Evolutionary conservation across 2,888 invertebrate genomes (phyloP).

Genomic region (Scaptomyza caliginosa): DNA sequence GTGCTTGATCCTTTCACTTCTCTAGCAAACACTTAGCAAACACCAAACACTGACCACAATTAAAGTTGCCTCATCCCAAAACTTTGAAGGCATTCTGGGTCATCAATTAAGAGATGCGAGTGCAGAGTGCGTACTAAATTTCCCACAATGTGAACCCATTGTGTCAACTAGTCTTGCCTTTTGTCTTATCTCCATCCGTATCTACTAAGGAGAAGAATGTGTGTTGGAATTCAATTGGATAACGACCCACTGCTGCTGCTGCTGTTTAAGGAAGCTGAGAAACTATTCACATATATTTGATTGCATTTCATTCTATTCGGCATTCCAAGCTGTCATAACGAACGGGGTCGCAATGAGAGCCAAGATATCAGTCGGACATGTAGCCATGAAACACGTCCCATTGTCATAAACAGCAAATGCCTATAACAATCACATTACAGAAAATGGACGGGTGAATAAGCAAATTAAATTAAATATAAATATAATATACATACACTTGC

Average conservation of each 20-base stretch:
- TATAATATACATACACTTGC: too few species aligned
- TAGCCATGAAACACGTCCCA: conserved; percentile 4
- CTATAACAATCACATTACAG: conserved; percentile 49
- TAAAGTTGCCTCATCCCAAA: not conserved
- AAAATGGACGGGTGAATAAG: not conserved
- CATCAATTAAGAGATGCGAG: not conserved
- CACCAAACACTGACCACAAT: not conserved
- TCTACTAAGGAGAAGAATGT: not conserved
- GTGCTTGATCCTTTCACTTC: not conserved
- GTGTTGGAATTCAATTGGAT: conserved; percentile 22
- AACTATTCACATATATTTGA: conserved; percentile 40
- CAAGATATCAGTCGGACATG: not conserved
- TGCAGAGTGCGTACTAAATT: not conserved
- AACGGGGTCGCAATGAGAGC: not conserved
- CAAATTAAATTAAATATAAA: too few species aligned
- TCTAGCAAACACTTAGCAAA: not conserved
- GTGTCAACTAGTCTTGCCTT: not conserved
- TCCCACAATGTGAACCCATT: not conserved
- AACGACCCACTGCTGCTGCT: not conserved
- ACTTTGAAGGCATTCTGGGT: not conserved
- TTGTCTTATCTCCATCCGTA: not conserved
- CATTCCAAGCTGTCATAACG: conserved; percentile 4
- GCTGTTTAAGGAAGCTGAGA: not conserved
- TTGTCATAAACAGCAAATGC: conserved; percentile 52
- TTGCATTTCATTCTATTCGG: conserved; percentile 31